Evolutionary conservation across 2,113 vertebrate genomes (phyloP), one percentile per base, ranked within the genome.

Genomic region (Rhinoderma darwinii): DNA sequence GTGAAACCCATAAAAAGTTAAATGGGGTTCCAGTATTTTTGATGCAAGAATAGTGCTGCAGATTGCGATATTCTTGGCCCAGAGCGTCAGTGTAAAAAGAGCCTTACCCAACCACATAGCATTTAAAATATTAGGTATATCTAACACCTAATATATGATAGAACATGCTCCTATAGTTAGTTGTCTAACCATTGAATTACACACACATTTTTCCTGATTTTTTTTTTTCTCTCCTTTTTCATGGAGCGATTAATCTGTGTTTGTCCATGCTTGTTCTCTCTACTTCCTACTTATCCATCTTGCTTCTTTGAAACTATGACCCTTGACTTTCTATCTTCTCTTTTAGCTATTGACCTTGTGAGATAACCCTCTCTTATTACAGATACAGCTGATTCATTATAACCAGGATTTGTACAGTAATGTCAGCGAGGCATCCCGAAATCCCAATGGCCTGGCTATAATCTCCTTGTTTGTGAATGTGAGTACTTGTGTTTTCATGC

Each of bases 371-470:
- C 41, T 68, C 44, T 86, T 56, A 72, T 75, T 72, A 27, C 83
- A 94, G 93, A 92, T 94, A 41, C 93, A 94, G 76, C 90, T 94
- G 66, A 94, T 94, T 41, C 93, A 94, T 88, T 94, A 93, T 90
- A 94, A 94, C 86, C 92, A 93, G 77, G 93, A 94, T 77, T 91
- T 94, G 73, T 93, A 93, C 0, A 91, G 89, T 76, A 94, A 94
- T 35, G 88, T 94, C 86, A 92, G 91, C 0, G 91, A 93, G 0
- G 93, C 93, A 37, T 91, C 93, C 5, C 86, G 91, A 20, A 90
- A 92, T 79, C 93, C 93, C 84, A 93, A 93, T 22, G 93, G 93
- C 27, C 75, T 94, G 88, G 92, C 93, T 77, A 90, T 94, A 76
- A 91, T 94, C 89, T 92, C 92, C 47, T 89, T 94, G 82, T 93